phyloP scores from a whole-genome alignment of 2,113 vertebrate species.

The Peromyscus maniculatus region DNA sequence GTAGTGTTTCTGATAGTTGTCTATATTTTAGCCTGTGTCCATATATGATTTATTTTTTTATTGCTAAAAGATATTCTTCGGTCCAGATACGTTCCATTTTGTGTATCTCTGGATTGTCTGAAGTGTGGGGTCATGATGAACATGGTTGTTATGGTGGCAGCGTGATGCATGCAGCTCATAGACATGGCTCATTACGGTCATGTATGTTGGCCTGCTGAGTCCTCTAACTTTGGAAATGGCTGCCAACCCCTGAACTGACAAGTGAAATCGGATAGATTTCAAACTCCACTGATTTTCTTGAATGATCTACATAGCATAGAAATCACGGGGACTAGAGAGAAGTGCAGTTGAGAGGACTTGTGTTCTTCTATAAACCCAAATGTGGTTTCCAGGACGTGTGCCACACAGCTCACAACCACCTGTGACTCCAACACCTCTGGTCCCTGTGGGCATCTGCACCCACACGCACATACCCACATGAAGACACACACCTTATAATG shows the following conservation, averaged over 20 bases:
- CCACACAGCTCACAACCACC: not conserved
- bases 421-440: not conserved
- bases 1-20: conserved; percentile 31
- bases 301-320: conserved; percentile 37
- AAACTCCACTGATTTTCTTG: not conserved
- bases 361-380: not conserved
- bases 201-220: not conserved
- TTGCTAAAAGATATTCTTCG: not conserved
- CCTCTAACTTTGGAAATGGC: conserved; percentile 31
- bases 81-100: not conserved
- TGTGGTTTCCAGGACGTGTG: not conserved
- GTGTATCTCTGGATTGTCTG: not conserved
- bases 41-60: conserved; percentile 24
- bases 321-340: not conserved
- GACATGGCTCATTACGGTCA: not conserved
- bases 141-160: not conserved
- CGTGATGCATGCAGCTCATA: not conserved
- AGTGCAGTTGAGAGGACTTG: not conserved
- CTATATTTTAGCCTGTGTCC: not conserved
- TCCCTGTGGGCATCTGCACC: not conserved
- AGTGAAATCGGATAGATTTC: conserved; percentile 16
- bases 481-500: not conserved
- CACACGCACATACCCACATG: not conserved
- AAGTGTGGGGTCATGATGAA: not conserved
- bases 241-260: not conserved